These are phyloP conservation scores for Stegophylla sp. DNA, from an alignment of 2,888 invertebrate species.

Conservation along the genomic window DNA sequence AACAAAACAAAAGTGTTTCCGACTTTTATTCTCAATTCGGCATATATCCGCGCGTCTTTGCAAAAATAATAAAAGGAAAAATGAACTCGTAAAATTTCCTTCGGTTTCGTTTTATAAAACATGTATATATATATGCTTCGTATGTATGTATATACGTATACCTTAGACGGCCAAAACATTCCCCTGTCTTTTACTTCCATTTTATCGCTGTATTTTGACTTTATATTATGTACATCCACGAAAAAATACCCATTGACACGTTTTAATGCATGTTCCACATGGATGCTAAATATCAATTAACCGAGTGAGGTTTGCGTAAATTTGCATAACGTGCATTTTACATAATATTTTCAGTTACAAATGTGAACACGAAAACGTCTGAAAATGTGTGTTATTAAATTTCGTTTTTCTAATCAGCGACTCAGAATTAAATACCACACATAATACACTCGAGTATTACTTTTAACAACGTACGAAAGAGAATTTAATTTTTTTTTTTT, in stretches of 20 bases:
- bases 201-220: conserved; percentile 25
- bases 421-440: no score
- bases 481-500: no score
- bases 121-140: neutral
- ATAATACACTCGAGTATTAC: no score
- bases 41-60: neutral
- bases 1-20: conserved; percentile 51
- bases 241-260: neutral
- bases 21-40: conserved; percentile 47
- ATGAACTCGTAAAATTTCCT: conserved; percentile 39
- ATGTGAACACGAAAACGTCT: neutral
- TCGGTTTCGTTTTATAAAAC: conserved; percentile 15
- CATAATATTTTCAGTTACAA: neutral
- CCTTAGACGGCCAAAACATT: neutral
- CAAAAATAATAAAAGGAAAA: conserved; percentile 47
- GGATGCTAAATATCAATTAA: conserved; percentile 3
- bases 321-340: neutral
- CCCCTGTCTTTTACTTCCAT: conserved; percentile 19
- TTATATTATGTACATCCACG: conserved; percentile 10
- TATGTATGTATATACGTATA: neutral
- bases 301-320: neutral
- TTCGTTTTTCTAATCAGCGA: no score
- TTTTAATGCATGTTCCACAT: neutral
- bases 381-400: neutral
- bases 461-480: no score